These are phyloP conservation scores for Hydrolagus colliei DNA, from an alignment of 2,797 vertebrate genomes.

Conservation along the genomic window DNA sequence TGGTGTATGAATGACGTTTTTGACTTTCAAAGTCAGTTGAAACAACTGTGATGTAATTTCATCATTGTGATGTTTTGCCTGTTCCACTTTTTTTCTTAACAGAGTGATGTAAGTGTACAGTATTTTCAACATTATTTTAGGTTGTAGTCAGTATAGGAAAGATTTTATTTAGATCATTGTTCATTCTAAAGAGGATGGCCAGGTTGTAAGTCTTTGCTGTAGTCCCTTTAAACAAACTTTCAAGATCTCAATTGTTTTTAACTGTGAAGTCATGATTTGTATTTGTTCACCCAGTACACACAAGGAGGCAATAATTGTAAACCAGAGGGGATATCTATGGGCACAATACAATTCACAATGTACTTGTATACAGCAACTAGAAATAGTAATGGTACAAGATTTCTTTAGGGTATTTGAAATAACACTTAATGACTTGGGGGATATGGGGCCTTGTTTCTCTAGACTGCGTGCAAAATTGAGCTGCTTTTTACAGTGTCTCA, in stretches of 20 bases:
- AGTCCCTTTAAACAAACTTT: neutral
- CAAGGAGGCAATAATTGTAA: neutral
- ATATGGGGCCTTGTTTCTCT: neutral
- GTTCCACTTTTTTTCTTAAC: neutral
- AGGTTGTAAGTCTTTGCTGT: neutral
- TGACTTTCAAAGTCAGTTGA: constrained; percentile 16
- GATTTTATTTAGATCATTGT: neutral
- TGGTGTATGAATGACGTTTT: too few species aligned
- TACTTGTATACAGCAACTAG: neutral
- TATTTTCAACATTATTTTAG: neutral
- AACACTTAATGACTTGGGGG: neutral
- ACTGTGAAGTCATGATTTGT: neutral
- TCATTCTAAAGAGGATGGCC: neutral
- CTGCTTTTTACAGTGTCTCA: neutral
- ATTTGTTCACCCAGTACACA: neutral
- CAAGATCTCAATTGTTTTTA: neutral
- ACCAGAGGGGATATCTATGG: neutral
- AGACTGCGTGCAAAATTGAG: neutral
- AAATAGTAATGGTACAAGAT: neutral
- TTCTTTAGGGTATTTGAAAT: constrained; percentile 8
- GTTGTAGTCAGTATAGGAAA: neutral
- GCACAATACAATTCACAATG: neutral
- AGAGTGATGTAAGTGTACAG: neutral
- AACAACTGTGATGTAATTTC: neutral
- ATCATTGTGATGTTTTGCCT: constrained; percentile 10